A percentile compares a stretch with the other conserved stretches of the same genome.
Conservation (phyloP, 2,888 invertebrate genomes). For the Abrostola triplasia region DNA sequence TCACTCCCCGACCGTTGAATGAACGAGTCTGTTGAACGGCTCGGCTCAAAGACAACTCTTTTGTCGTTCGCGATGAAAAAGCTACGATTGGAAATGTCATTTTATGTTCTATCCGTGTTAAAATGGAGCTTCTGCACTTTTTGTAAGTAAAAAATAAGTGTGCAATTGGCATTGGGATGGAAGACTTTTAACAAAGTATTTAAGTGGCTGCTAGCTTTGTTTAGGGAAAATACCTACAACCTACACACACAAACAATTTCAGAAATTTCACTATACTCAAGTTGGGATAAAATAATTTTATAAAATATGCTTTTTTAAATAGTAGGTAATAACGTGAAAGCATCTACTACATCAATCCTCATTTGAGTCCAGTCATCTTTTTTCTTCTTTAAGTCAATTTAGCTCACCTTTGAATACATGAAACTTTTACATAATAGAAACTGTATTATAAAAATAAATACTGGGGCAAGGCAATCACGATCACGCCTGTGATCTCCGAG, state of each 20-base stretch:
- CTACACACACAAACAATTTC: neutral
- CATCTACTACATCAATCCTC: no score
- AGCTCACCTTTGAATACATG: no score
- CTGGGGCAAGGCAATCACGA: no score
- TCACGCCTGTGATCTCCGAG: no score
- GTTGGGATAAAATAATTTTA: no score
- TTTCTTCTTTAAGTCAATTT: no score
- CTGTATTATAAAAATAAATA: no score
- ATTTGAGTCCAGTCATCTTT: no score
- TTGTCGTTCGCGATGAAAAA: conserved; percentile 67
- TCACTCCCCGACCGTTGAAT: conserved; percentile 57
- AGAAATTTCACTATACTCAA: no score
- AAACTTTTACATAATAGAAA: no score
- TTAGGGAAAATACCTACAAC: conserved; percentile 1
- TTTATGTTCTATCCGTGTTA: conserved; percentile 57
- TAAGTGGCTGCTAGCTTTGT: conserved; percentile 25
- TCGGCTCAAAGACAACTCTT: conserved; percentile 72
- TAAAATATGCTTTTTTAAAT: no score
- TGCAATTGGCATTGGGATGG: conserved; percentile 49
- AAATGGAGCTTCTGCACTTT: conserved; percentile 52
- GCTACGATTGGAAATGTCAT: conserved; percentile 65
- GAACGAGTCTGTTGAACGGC: conserved; percentile 66
- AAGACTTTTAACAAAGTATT: conserved; percentile 36
- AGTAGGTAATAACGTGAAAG: no score
- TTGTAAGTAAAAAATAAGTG: conserved; percentile 40